These are phyloP conservation scores for Capromys pilorides DNA, from an alignment of 2,797 vertebrate genomes.

Conservation along the genomic window DNA sequence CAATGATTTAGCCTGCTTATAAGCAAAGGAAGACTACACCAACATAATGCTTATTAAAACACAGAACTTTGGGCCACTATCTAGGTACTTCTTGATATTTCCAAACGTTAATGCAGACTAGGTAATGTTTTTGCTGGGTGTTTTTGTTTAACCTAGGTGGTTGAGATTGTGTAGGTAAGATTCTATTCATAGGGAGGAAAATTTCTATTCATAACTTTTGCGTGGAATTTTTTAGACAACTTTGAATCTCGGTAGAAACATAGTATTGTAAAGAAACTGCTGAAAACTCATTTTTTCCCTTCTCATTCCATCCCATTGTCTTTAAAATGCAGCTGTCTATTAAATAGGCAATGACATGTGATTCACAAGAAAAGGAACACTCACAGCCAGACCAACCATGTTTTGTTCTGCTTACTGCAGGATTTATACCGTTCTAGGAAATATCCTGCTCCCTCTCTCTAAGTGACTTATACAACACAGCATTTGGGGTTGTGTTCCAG, in stretches of 20 bases:
- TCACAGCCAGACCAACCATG: neutral
- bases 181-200: constrained; percentile 27
- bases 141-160: constrained; percentile 7
- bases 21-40: neutral
- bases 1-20: neutral
- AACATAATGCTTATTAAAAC: constrained; percentile 47
- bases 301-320: constrained; percentile 50
- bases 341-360: constrained; percentile 46
- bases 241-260: constrained; percentile 55
- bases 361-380: constrained; percentile 51
- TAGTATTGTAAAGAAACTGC: constrained; percentile 49
- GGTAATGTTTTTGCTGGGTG: neutral
- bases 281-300: constrained; percentile 61
- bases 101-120: neutral
- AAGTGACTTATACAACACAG: constrained; percentile 26
- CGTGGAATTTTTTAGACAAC: constrained; percentile 37
- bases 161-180: neutral
- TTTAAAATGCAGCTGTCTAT: constrained; percentile 63
- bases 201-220: constrained; percentile 13
- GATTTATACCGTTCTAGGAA: constrained; percentile 43
- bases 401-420: neutral
- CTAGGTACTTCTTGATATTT: constrained; percentile 31
- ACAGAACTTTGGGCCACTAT: neutral
- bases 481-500: constrained; percentile 2
- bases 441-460: neutral